These are phyloP conservation scores for Sinosuthora webbiana DNA, from an alignment of 2,113 vertebrate genomes.

Conservation along the genomic window DNA sequence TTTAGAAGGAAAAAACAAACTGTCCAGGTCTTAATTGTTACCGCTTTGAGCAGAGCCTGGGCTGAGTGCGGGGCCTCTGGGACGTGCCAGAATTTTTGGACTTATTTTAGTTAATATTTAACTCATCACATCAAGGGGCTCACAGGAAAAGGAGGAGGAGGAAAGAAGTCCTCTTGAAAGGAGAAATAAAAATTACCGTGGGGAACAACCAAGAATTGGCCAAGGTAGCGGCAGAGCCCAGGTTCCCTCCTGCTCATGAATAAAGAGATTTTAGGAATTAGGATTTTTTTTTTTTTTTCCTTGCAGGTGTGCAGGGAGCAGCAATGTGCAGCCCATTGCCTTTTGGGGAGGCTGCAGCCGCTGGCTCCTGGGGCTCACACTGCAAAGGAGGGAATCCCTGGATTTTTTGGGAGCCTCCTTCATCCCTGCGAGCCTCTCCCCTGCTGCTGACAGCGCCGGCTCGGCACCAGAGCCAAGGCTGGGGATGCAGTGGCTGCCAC, in stretches of 20 bases:
- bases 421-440: accelerated
- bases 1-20: constrained; percentile 54
- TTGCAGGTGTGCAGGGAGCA: background rate
- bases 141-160: background rate
- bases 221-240: background rate
- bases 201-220: background rate
- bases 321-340: accelerated
- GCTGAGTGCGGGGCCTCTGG: constrained; percentile 41
- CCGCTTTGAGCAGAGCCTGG: constrained; percentile 38
- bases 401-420: background rate
- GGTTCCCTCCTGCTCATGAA: background rate
- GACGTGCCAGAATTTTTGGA: constrained; percentile 41
- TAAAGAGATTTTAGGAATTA: background rate
- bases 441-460: accelerated
- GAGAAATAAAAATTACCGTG: background rate
- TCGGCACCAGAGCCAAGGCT: background rate
- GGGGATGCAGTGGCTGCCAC: background rate
- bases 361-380: background rate
- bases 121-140: background rate
- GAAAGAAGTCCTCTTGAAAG: background rate
- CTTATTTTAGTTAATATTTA: constrained; percentile 48
- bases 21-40: constrained; percentile 70
- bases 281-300: background rate
- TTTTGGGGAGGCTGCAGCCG: background rate
- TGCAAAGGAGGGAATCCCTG: background rate